These are phyloP conservation scores for Laothoe populi DNA, from an alignment of 2,888 invertebrate species.

Conservation along the genomic window DNA sequence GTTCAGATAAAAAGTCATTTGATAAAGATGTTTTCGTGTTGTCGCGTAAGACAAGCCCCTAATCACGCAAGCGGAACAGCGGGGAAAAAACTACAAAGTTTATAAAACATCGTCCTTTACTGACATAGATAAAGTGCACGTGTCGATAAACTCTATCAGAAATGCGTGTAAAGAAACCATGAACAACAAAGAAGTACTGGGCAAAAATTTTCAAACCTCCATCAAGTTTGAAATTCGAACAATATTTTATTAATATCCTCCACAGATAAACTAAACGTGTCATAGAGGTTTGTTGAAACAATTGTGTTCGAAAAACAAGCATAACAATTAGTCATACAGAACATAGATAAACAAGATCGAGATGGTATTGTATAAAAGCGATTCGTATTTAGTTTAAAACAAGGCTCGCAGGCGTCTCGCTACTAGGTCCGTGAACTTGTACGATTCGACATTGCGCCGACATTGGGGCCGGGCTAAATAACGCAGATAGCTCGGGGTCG, in stretches of 20 bases:
- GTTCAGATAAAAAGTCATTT: too few relatives aligned
- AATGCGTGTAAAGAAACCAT: not conserved
- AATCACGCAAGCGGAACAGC: too few relatives aligned
- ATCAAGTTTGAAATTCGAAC: not conserved
- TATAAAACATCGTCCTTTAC: conserved; percentile 1
- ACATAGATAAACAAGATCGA: conserved; percentile 13
- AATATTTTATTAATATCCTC: not conserved
- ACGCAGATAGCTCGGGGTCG: conserved; percentile 81
- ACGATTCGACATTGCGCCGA: conserved; percentile 80
- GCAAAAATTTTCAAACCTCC: not conserved
- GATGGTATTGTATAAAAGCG: conserved; percentile 5
- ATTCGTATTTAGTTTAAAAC: conserved; percentile 6
- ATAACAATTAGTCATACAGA: not conserved
- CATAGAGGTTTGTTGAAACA: not conserved
- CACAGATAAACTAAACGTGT: not conserved
- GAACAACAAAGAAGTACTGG: conserved; percentile 1
- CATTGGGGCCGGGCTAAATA: conserved; percentile 80
- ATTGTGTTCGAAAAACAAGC: conserved; percentile 1
- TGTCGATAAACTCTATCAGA: not conserved
- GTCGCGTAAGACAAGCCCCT: too few relatives aligned
- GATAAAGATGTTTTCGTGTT: too few relatives aligned
- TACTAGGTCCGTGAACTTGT: conserved; percentile 77
- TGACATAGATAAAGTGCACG: conserved; percentile 9
- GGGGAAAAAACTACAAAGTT: too few relatives aligned
- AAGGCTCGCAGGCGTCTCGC: conserved; percentile 66